A percentile compares a stretch with the other conserved stretches of the same genome.
Conservation (phyloP, 2,888 invertebrate species). For the Andrena minutula region DNA sequence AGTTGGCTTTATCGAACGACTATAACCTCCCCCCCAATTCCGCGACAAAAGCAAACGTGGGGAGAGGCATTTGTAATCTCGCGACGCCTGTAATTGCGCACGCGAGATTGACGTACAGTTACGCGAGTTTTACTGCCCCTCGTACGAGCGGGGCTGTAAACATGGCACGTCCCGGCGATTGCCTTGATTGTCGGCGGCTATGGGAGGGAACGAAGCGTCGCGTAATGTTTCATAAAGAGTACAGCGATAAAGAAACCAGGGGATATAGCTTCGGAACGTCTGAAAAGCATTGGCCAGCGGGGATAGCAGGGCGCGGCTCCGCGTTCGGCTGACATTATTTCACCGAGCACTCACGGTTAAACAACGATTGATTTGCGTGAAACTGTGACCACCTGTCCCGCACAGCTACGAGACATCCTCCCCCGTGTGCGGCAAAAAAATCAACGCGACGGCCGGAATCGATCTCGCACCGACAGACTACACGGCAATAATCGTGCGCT, state of each 20-base stretch:
- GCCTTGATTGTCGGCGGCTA: conserved; percentile 12
- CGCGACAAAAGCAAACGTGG: neutral
- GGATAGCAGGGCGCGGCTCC: neutral
- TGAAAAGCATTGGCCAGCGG: neutral
- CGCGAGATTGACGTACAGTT: conserved; percentile 11
- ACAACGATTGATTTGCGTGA: conserved; percentile 32
- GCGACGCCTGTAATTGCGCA: conserved; percentile 4
- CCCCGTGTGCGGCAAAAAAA: conserved; percentile 2
- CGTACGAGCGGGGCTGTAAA: neutral
- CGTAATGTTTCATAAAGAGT: neutral
- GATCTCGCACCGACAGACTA: neutral
- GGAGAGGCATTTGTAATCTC: neutral
- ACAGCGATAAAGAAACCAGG: neutral
- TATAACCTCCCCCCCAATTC: neutral
- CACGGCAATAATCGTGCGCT: conserved; percentile 15
- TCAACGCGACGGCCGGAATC: conserved; percentile 1
- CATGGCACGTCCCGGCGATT: conserved; percentile 1
- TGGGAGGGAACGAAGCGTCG: conserved; percentile 2
- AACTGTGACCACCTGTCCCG: conserved; percentile 1
- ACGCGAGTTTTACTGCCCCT: conserved; percentile 9
- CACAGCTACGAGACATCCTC: neutral
- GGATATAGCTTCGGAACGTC: neutral
- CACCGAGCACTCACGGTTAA: neutral
- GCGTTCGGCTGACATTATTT: neutral
- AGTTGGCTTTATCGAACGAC: conserved; percentile 35